Base-by-base conservation (phyloP, 2,888 invertebrate species). In the Troides helena region DNA sequence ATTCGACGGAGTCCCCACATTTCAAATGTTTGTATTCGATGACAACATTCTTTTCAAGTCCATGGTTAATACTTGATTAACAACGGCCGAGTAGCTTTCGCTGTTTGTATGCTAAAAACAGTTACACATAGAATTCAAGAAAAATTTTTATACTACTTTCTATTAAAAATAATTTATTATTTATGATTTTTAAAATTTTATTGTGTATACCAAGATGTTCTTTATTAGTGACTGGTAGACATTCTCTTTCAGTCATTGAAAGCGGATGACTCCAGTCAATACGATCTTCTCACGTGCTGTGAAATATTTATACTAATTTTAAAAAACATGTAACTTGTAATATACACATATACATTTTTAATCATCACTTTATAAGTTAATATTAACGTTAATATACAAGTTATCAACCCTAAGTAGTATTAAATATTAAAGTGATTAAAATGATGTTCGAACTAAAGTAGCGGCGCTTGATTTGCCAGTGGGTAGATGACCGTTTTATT, bases 401-500 rank as follows among this genome's bases (percentile, higher is more conserved):
- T 62, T 43, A 39, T n/a, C 43, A 62, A 5, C 43, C 62, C 62
- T 62, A 21, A n/a, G n/a, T 56, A 17, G 25, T 25, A 56, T n/a
- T 36, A 30, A 64, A 56, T 25, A 56, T n/a, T 36, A 30, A 64
- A 56, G 39, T 64, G 21, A 12, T 64, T 64, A 53, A 57, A n/a
- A 43, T 65, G 58, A 65, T 43, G 14, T 39, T 43, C 57, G 43
- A 57, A 62, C 18, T 43, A 21, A 56, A 12, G 53, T 53, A 53
- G 39, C 57, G 50, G 25, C 53, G 65, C 43, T 57, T 50, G 25
- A 25, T 50, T 12, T 58, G 58, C 14, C 30, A 39, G 21, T 57
- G 39, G 65, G 65, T 65, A 21, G 58, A 58, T 43, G 65, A 65
- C 65, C 58, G 65, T 56, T 65, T 65, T 58, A 65, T 65, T 65